Evolutionary conservation across 2,888 invertebrate species (phyloP).

Genomic region (Heliconius cydno): DNA sequence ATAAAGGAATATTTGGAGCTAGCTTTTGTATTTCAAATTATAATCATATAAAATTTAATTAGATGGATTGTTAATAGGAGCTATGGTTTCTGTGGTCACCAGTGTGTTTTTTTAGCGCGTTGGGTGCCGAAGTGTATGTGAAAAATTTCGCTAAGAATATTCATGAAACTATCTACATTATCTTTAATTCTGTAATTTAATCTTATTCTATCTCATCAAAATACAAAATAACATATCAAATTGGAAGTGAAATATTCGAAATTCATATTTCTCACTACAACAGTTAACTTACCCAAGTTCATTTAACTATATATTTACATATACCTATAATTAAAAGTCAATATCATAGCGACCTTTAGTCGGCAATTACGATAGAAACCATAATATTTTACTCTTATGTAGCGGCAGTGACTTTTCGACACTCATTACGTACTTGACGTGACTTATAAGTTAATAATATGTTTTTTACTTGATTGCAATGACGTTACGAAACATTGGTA

Average conservation of each 20-base stretch:
- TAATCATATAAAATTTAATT: too few species aligned
- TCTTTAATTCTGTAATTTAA: too few species aligned
- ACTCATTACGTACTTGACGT: slow-evolving; percentile 8
- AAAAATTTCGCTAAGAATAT: too few species aligned
- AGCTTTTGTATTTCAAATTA: background rate
- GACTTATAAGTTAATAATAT: slow-evolving; percentile 10
- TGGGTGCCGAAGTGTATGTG: too few species aligned
- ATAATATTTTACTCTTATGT: slow-evolving; percentile 2
- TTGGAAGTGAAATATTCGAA: background rate
- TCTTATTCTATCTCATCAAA: too few species aligned
- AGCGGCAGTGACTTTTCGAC: slow-evolving; percentile 16
- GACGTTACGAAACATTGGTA: background rate
- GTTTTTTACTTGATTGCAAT: background rate
- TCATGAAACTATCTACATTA: too few species aligned
- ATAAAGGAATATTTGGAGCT: background rate
- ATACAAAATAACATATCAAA: background rate
- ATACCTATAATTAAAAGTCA: background rate
- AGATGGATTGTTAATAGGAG: too few species aligned
- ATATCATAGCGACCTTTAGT: background rate
- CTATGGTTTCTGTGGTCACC: too few species aligned
- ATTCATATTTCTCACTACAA: background rate
- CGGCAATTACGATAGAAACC: background rate
- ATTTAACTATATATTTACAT: background rate
- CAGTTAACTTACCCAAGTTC: background rate
- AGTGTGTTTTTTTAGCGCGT: too few species aligned